Base-by-base conservation (phyloP, 2,797 vertebrate genomes). In the Lepidocolaptes lacrymiger region DNA sequence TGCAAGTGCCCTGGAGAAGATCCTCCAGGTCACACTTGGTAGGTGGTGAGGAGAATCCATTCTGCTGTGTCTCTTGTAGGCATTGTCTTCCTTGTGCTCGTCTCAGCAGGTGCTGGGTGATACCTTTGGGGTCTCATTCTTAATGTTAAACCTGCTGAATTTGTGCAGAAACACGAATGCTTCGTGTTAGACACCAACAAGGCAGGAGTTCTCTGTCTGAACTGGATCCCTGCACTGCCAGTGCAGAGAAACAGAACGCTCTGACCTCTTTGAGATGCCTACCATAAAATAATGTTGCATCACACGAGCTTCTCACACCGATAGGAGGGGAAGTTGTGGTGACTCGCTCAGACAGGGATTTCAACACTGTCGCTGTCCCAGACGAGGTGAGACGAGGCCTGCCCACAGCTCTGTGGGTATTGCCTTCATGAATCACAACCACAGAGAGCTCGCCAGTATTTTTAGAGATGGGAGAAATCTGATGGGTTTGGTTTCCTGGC, bases 341-440 rank as follows among this genome's bases (percentile, higher is more conserved):
- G 93, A 94, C 43, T 84, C 6, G 58, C 80, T 95, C 90, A 95
- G 94, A 90, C 83, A 62, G 76, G 74, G 93, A 95, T 95, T 96
- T 95, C 96, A 95, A 90, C 79, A 69, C 83, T 59, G 83, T 58
- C 49, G 76, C 62, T 91, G 85, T 86, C 88, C 90, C 95, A 91
- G 91, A 90, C 83, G 90, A 95, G 93, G 94, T 94, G 96, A 97
- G 88, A 95, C 88, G 76, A 94, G 71, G 88, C 80, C 94, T 95
- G 77, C 91, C 93, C 90, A 94, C 95, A 94, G 88, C 80, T 91
- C 61, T 85, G 79, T 86, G 91, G 79, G 44, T 84, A 86, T 89
- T 92, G 92, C 94, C 88, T 95, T 82, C 68, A 92, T 93, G 94
- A 93, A 91, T 96, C 95, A 94, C 91, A 96, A 36, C 91, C 82